Conservation (phyloP, 2,113 vertebrate genomes). For the Panurus biarmicus region DNA sequence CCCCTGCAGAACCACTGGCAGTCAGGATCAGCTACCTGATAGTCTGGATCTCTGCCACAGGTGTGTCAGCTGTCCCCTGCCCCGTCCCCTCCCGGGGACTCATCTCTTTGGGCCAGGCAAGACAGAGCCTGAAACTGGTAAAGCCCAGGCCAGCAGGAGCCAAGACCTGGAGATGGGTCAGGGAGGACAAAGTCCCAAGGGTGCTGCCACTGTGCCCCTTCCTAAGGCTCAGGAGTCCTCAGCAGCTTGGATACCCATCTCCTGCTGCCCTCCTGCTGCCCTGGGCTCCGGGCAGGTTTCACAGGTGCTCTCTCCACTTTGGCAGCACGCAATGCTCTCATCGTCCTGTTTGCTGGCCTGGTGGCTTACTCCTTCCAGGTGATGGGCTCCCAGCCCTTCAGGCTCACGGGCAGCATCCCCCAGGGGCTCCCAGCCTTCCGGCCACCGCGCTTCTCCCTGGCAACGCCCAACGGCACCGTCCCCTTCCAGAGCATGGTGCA, state of each 20-base stretch:
- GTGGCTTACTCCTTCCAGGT: slow-evolving; percentile 82
- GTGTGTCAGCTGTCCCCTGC: slow-evolving; percentile 54
- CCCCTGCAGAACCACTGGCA: background rate
- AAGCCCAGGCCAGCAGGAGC: background rate
- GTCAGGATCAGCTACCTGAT: slow-evolving; percentile 67
- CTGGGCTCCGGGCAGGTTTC: background rate
- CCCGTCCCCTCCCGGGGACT: background rate
- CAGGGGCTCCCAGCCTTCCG: slow-evolving; percentile 78
- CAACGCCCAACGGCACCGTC: slow-evolving; percentile 71
- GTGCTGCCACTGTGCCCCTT: background rate
- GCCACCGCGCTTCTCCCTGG: slow-evolving; percentile 75
- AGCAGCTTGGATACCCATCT: fast-evolving
- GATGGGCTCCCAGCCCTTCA: slow-evolving; percentile 74
- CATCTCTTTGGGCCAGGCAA: background rate
- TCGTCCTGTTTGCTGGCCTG: slow-evolving; percentile 84
- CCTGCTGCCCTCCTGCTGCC: fast-evolving
- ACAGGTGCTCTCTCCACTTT: fast-evolving
- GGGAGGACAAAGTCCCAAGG: background rate
- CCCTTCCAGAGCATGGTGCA: slow-evolving; percentile 79
- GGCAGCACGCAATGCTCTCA: slow-evolving; percentile 80
- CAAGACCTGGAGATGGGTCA: background rate
- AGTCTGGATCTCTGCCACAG: slow-evolving; percentile 79
- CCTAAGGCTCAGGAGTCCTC: background rate
- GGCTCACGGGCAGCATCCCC: slow-evolving; percentile 80
- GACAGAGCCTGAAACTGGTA: background rate